A percentile compares a stretch with the other conserved stretches of the same genome.
Conservation (phyloP, 2,113 vertebrate genomes). For the Alaudala cheleensis region DNA sequence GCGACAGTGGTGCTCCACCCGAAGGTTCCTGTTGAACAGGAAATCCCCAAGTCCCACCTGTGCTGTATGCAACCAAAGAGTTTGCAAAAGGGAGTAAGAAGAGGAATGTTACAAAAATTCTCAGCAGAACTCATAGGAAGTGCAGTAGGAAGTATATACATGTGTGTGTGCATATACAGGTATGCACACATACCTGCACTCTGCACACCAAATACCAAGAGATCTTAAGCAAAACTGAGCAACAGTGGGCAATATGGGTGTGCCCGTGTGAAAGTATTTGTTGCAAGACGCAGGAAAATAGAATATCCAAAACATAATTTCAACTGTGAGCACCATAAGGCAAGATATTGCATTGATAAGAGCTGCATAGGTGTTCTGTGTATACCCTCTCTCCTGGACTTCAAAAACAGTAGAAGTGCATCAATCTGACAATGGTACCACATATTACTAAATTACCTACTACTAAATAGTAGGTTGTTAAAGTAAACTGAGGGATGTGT, state of each 20-base stretch:
- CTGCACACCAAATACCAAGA: background rate
- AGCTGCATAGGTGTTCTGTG: background rate
- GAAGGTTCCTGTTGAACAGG: constrained; percentile 30
- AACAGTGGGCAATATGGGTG: background rate
- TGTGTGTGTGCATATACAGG: too few relatives aligned
- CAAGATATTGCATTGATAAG: background rate
- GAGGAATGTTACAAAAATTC: background rate
- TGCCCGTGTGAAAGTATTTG: background rate
- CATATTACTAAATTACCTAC: background rate
- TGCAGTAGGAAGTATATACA: background rate
- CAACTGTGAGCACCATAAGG: background rate
- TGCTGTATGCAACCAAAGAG: background rate
- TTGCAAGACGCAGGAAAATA: background rate
- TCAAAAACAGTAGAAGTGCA: background rate
- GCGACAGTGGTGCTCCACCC: background rate
- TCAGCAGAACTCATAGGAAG: background rate
- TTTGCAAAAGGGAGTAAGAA: background rate
- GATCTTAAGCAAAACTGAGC: background rate
- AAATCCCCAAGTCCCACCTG: background rate
- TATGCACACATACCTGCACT: background rate
- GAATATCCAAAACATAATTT: background rate
- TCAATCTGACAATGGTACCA: background rate
- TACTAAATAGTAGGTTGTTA: background rate
- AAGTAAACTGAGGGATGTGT: background rate
- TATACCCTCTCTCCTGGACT: background rate